Evolutionary conservation across 2,113 vertebrate genomes (phyloP), one percentile per base, ranked within the genome.

Genomic region (Neoarius graeffei): DNA sequence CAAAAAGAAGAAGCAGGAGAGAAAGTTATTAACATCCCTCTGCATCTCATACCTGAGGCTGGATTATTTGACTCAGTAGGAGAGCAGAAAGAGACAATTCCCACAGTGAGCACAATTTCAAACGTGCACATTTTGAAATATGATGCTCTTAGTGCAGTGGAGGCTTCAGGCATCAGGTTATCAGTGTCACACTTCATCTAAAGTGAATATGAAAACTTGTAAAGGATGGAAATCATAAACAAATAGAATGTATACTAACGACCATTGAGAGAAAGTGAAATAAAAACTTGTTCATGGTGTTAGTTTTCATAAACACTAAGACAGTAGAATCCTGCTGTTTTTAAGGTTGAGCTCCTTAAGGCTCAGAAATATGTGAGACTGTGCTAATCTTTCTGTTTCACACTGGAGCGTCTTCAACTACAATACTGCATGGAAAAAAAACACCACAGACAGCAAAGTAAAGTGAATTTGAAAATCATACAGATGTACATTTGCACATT

Each of bases 1-100:
- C n/a, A 73, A n/a, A 81, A 42, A 73, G 54, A 81, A 60, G 66
- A 71, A n/a, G 62, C 52, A 85, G 69, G 25, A 66, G 60, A 57
- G 48, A 81, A 57, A 8, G 85, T 35, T 67, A 81, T 71, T 81
- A 86, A 57, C 62, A 66, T n/a, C 76, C 52, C 76, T 81, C 85
- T 86, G 62, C 27, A 56, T 52, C 76, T 30, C 56, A 69, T 66
- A 81, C 85, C 77, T 69, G 76, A 86, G 50, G 62, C 85, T 81
- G 48, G 77, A 30, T 86, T 54, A 54, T 57, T 69, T 25, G 27
- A 9, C 52, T 69, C 77, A 15, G 85, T 6, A 69, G 76, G 77
- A 81, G 27, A 69, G 85, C 15, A 5, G 66, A 57, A 81, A 27
- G 3, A 23, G 48, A 80, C 27, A 2, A 69, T 20, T 52, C 48